Conservation (phyloP, 1,140 invertebrate species). For the Cotesia vestalis region DNA sequence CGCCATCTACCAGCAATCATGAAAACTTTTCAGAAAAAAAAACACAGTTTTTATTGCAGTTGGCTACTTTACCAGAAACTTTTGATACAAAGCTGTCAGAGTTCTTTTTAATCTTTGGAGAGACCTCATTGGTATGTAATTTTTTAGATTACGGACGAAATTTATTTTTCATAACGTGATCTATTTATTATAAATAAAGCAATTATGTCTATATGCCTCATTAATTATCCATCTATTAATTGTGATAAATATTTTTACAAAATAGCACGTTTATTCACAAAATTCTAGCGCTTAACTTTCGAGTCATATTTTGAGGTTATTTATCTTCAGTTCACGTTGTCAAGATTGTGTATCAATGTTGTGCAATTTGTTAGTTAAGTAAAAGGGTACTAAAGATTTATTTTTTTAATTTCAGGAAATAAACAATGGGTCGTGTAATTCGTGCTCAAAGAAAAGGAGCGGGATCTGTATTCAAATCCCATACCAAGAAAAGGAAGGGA, state of each 20-base stretch:
- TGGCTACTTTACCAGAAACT: no score
- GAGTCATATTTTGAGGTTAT: constrained; percentile 19
- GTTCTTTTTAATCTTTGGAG: constrained; percentile 15
- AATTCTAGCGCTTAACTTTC: neutral
- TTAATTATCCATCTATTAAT: constrained; percentile 10
- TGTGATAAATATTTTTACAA: constrained; percentile 1
- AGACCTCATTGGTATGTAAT: constrained; percentile 23
- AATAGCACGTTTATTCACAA: neutral
- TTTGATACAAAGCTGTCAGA: no score
- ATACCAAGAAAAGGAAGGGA: constrained; percentile 98
- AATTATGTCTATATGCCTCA: neutral
- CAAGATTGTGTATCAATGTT: no score
- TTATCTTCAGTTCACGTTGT: no score
- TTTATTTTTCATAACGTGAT: constrained; percentile 11
- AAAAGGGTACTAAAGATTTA: neutral
- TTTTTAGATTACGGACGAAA: constrained; percentile 11
- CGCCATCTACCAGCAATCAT: no score
- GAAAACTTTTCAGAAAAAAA: no score
- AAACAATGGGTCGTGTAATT: constrained; percentile 97
- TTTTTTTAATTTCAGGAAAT: constrained; percentile 37
- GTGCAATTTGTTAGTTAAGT: no score
- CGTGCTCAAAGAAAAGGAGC: constrained; percentile 98
- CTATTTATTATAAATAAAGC: neutral
- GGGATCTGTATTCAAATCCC: constrained; percentile 96
- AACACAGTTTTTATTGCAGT: no score